These are phyloP conservation scores for Actinia tenebrosa DNA, from an alignment of 64 coral and sea anemone species.

Conservation along the genomic window DNA sequence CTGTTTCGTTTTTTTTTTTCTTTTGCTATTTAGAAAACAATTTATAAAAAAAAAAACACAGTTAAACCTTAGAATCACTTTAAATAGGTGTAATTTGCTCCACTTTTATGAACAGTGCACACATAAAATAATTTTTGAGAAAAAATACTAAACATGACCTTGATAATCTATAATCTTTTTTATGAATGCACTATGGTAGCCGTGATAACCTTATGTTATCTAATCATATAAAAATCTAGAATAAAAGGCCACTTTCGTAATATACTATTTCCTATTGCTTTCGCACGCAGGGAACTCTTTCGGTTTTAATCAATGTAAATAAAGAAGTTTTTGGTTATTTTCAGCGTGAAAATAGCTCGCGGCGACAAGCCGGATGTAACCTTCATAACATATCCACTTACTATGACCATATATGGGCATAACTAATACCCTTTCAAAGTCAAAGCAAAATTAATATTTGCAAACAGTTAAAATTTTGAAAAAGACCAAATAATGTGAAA, in stretches of 20 bases:
- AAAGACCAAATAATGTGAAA: not conserved
- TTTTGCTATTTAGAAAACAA: no score
- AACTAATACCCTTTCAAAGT: constrained; percentile 1
- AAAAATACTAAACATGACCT: not conserved
- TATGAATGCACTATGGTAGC: no score
- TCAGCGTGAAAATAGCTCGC: not conserved
- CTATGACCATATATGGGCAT: not conserved
- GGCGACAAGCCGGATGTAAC: not conserved
- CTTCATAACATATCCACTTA: not conserved
- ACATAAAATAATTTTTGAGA: not conserved
- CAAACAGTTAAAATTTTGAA: not conserved
- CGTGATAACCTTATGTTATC: not conserved
- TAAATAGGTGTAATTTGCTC: not conserved
- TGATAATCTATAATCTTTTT: not conserved
- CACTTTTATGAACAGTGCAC: not conserved
- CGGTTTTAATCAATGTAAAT: not conserved
- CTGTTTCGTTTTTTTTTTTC: no score
- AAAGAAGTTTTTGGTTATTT: no score
- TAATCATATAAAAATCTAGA: not conserved
- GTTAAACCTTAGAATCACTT: no score
- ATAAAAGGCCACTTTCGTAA: not conserved
- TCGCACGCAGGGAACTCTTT: not conserved
- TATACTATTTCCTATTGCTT: not conserved
- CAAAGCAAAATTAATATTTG: not conserved
- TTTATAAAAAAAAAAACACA: no score